phyloP scores from a whole-genome alignment of 1,140 invertebrate genomes.

The Cherax quadricarinatus region DNA sequence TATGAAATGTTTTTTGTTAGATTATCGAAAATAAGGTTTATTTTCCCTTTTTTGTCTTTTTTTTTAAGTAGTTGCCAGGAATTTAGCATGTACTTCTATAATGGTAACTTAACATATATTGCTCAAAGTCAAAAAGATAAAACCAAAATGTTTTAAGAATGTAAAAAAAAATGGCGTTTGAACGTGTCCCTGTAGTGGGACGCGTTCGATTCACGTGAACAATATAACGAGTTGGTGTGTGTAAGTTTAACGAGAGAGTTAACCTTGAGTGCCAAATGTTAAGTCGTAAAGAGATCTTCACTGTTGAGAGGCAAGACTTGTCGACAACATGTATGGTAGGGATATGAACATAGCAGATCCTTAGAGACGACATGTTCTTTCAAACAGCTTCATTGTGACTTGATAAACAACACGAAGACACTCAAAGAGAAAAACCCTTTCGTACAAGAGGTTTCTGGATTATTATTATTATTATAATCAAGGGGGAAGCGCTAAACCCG shows the following conservation, averaged over 20 bases:
- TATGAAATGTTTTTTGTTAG: background rate
- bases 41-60: background rate
- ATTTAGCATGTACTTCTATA: constrained; percentile 1
- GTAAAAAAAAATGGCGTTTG: background rate
- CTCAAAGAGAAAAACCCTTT: no score
- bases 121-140: background rate
- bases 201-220: background rate
- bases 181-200: background rate
- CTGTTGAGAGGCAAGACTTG: no score
- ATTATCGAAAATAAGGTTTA: background rate
- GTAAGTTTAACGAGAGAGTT: background rate
- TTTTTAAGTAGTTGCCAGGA: background rate
- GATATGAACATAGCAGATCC: no score
- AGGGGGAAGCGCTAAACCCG: no score
- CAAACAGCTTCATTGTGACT: no score
- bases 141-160: background rate
- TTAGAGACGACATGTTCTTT: no score
- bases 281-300: constrained; percentile 13
- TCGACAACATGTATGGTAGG: no score
- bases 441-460: no score
- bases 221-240: background rate
- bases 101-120: background rate
- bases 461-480: no score
- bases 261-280: constrained; percentile 47
- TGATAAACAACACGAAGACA: no score